phyloP scores from a whole-genome alignment of 2,888 invertebrate genomes.

The Ophioninae sp. region DNA sequence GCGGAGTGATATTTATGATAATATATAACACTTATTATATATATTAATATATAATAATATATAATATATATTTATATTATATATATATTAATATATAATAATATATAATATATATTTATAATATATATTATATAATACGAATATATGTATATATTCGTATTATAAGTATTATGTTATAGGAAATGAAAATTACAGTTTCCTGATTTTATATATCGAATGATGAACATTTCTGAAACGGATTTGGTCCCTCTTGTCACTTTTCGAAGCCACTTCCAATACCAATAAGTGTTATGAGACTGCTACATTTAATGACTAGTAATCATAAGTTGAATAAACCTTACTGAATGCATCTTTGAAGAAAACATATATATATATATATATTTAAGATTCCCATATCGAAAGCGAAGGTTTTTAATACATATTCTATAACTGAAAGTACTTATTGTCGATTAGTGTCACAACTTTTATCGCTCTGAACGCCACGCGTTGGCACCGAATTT shows the following conservation, averaged over 20 bases:
- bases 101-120: no score
- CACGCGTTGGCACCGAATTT: constrained; percentile 23
- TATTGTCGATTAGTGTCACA: constrained; percentile 42
- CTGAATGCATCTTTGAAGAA: constrained; percentile 28
- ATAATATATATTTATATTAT: no score
- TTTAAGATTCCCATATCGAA: constrained; percentile 33
- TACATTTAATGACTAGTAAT: constrained; percentile 11
- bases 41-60: no score
- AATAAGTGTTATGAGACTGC: constrained; percentile 57
- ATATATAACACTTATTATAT: no score
- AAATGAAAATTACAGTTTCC: background rate
- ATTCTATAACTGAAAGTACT: constrained; percentile 53
- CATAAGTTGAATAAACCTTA: constrained; percentile 20
- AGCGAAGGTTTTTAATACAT: constrained; percentile 18
- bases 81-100: no score
- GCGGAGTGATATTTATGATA: background rate
- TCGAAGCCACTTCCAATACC: constrained; percentile 34
- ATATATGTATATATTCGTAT: background rate
- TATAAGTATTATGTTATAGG: background rate
- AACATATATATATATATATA: constrained; percentile 4
- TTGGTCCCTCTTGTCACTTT: background rate
- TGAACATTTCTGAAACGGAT: background rate
- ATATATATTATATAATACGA: no score
- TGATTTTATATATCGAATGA: constrained; percentile 24
- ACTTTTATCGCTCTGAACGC: constrained; percentile 16